Evolutionary conservation across 2,113 vertebrate genomes (phyloP).

Genomic region (Lepisosteus oculatus): DNA sequence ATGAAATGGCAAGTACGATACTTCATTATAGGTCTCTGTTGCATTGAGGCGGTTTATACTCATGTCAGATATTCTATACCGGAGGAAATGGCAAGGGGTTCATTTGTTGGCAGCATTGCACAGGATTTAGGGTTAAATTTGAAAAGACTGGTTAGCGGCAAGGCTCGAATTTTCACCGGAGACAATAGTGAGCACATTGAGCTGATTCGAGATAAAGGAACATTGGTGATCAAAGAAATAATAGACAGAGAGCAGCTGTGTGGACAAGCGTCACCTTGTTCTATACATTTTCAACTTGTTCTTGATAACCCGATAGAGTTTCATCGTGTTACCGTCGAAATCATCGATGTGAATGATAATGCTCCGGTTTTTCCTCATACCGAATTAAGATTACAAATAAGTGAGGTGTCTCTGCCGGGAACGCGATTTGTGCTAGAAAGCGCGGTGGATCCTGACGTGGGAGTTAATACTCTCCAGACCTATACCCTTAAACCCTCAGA

Average conservation of each 20-base stretch:
- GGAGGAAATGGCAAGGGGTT: constrained; percentile 33
- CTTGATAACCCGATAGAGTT: constrained; percentile 31
- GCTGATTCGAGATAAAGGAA: constrained; percentile 32
- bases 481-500: constrained; percentile 22
- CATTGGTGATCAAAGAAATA: constrained; percentile 30
- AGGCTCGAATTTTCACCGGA: constrained; percentile 32
- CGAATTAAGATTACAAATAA: constrained; percentile 22
- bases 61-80: constrained; percentile 35
- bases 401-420: constrained; percentile 15
- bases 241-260: constrained; percentile 33
- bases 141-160: constrained; percentile 30
- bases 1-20: constrained; percentile 31
- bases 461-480: constrained; percentile 23
- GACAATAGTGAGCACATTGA: constrained; percentile 30
- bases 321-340: constrained; percentile 15
- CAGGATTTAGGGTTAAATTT: constrained; percentile 38
- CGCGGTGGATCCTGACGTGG: constrained; percentile 33
- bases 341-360: constrained; percentile 34
- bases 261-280: constrained; percentile 27
- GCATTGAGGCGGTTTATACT: constrained; percentile 7
- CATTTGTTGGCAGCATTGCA: constrained; percentile 35
- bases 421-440: constrained; percentile 20
- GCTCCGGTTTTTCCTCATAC: constrained; percentile 19
- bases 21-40: constrained; percentile 18
- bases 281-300: constrained; percentile 30